A percentile compares a stretch with the other conserved stretches of the same genome.
phyloP scores from a whole-genome alignment of 1,140 invertebrate genomes.

The Vollenhovia emeryi region DNA sequence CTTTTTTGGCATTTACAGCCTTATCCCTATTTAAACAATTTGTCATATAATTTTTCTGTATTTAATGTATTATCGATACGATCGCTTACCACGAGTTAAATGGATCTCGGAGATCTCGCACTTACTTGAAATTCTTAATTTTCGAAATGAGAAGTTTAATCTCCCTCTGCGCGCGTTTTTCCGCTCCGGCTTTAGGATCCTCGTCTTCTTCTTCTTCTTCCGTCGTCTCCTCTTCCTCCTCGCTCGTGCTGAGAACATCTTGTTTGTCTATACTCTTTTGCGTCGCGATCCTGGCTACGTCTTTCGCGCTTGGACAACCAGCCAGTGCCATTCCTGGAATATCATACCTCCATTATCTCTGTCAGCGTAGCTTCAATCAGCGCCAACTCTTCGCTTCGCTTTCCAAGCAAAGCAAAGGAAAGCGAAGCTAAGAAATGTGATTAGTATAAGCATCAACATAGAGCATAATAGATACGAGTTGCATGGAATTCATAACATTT shows the following conservation, averaged over 20 bases:
- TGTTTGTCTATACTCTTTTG: conserved; percentile 83
- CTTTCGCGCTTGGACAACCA: conserved; percentile 84
- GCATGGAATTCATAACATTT: neutral
- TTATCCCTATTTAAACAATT: conserved; percentile 86
- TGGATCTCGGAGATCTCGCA: neutral
- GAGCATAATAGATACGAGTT: neutral
- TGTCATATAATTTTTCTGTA: neutral
- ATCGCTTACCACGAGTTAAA: neutral
- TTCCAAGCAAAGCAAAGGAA: conserved; percentile 66
- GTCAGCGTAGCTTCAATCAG: conserved; percentile 45
- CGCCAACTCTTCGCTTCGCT: conserved; percentile 49
- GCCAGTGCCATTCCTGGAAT: conserved; percentile 85
- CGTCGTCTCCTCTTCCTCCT: conserved; percentile 89
- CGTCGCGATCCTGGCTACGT: conserved; percentile 82
- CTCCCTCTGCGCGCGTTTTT: conserved; percentile 88
- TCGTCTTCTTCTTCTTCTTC: conserved; percentile 87
- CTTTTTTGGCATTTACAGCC: conserved; percentile 91
- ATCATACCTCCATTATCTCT: conserved; percentile 80
- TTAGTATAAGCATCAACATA: conserved; percentile 51
- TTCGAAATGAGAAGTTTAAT: conserved; percentile 91
- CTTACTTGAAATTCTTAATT: conserved; percentile 90
- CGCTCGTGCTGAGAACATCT: conserved; percentile 78
- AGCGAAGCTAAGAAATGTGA: conserved; percentile 56
- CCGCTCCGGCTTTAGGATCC: conserved; percentile 85
- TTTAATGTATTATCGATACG: neutral